These are phyloP conservation scores for Lonchura striata DNA, from an alignment of 2,113 vertebrate genomes.

Conservation along the genomic window DNA sequence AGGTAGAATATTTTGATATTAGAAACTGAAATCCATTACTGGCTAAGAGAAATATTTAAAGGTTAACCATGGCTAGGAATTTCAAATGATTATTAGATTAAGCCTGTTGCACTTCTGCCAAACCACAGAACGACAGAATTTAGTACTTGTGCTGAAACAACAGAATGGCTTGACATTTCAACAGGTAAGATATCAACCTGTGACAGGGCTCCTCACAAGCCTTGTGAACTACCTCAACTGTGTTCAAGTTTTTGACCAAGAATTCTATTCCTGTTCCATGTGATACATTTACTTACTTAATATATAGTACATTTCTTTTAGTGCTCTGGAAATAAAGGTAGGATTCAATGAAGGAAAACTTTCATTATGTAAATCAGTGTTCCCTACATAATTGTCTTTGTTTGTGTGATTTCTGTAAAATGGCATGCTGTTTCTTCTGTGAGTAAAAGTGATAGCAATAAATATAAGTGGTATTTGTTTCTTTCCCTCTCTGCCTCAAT, in stretches of 20 bases:
- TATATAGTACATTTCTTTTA: not conserved
- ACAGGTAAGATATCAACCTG: not conserved
- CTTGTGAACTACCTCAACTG: not conserved
- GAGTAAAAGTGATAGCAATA: not conserved
- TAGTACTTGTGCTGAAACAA: not conserved
- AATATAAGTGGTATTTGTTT: not conserved
- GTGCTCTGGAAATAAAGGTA: not conserved
- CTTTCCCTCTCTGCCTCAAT: not conserved
- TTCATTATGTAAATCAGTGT: not conserved
- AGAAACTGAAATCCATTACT: not conserved
- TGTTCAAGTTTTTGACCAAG: not conserved
- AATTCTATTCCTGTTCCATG: not conserved
- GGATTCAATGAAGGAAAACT: not conserved
- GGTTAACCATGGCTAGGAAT: slow-evolving; percentile 22
- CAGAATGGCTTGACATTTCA: slow-evolving; percentile 8
- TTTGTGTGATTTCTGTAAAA: not conserved
- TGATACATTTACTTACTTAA: not conserved
- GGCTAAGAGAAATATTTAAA: slow-evolving; percentile 32
- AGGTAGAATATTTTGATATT: not conserved
- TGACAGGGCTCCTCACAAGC: not conserved
- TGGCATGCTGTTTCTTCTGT: not conserved
- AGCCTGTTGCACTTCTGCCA: not conserved
- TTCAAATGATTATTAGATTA: slow-evolving; percentile 18
- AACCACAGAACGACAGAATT: not conserved
- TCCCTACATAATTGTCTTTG: not conserved